phyloP scores from a whole-genome alignment of 2,113 vertebrate species.

The Corapipo altera region DNA sequence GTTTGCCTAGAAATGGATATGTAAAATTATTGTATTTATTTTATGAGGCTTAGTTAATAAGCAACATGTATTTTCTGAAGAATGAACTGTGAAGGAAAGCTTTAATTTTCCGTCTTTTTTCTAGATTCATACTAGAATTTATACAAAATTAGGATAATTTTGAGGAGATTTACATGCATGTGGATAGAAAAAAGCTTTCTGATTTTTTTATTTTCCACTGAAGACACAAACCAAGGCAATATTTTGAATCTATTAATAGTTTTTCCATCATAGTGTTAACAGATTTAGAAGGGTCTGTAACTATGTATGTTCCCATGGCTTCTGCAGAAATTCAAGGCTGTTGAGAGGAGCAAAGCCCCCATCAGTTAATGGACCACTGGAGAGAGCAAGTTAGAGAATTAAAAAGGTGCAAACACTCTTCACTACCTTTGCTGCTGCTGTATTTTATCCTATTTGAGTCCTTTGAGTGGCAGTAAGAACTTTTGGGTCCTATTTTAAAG shows the following conservation, averaged over 20 bases:
- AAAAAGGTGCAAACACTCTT: neutral
- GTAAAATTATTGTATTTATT: neutral
- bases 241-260: neutral
- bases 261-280: neutral
- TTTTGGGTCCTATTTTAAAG: neutral
- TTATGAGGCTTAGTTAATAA: neutral
- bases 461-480: neutral
- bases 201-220: neutral
- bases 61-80: neutral
- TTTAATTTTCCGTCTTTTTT: neutral
- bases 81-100: neutral
- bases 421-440: neutral
- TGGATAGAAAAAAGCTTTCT: neutral
- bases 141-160: neutral
- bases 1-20: neutral
- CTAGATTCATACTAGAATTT: neutral
- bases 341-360: neutral
- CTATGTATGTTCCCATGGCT: neutral
- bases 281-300: neutral
- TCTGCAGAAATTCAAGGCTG: neutral
- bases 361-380: neutral
- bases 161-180: fast-evolving
- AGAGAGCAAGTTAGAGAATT: neutral
- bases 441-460: neutral
- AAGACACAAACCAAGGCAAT: neutral